A percentile compares a stretch with the other conserved stretches of the same genome.
Conservation (phyloP, 2,797 vertebrate genomes). For the Danio aesculapii region DNA sequence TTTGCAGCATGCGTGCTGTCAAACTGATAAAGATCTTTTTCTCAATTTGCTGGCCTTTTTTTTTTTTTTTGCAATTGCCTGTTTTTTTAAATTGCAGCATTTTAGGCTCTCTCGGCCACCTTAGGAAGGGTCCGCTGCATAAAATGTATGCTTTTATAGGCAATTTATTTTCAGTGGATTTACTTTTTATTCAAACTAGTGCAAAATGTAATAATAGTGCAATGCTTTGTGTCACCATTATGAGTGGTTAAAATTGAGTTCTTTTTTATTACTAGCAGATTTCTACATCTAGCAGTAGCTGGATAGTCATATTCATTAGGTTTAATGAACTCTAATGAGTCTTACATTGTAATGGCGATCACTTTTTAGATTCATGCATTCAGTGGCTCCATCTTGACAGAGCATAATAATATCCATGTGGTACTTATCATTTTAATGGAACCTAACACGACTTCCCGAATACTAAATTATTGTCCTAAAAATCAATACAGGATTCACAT, state of each 20-base stretch:
- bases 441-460: neutral
- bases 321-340: conserved; percentile 43
- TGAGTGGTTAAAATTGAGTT: neutral
- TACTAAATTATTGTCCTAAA: neutral
- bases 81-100: too few species aligned
- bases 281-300: neutral
- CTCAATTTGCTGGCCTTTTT: too few species aligned
- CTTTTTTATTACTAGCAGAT: neutral
- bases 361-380: conserved; percentile 32
- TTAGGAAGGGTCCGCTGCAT: too few species aligned
- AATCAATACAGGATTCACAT: conserved; percentile 33
- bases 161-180: too few species aligned
- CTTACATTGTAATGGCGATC: conserved; percentile 23
- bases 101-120: too few species aligned
- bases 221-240: neutral
- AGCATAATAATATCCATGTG: conserved; percentile 14
- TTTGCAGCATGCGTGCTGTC: too few species aligned
- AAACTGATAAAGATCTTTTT: too few species aligned
- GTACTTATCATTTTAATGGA: conserved; percentile 20
- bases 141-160: too few species aligned
- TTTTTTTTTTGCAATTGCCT: too few species aligned
- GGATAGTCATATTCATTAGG: conserved; percentile 25
- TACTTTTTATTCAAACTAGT: too few species aligned
- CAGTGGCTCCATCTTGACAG: conserved; percentile 21
- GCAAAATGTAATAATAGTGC: neutral